phyloP scores from a whole-genome alignment of 2,113 vertebrate genomes.

The Parus major region DNA sequence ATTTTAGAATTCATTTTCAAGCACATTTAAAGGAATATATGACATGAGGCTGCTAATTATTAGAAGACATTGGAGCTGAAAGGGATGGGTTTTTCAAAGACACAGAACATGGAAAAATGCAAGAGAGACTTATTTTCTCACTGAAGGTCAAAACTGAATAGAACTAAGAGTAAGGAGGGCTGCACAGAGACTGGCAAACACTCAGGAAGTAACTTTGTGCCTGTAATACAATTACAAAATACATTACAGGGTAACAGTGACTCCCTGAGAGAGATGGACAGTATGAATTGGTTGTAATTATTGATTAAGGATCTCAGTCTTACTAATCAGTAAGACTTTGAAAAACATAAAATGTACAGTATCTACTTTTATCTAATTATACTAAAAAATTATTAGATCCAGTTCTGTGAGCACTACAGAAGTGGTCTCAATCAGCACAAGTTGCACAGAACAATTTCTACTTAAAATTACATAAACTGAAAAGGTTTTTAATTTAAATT shows the following conservation, averaged over 20 bases:
- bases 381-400: neutral
- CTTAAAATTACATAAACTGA: neutral
- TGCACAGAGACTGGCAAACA: neutral
- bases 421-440: neutral
- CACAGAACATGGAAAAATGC: neutral
- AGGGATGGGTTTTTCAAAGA: neutral
- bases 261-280: neutral
- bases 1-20: neutral
- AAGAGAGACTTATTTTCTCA: neutral
- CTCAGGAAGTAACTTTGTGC: neutral
- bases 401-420: neutral
- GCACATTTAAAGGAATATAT: neutral
- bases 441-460: neutral
- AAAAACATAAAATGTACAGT: neutral
- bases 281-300: neutral
- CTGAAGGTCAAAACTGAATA: neutral
- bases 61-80: neutral
- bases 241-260: neutral
- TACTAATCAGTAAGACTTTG: neutral
- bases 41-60: neutral
- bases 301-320: neutral
- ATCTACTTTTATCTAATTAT: neutral
- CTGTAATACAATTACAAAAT: neutral
- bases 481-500: conserved; percentile 28
- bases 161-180: neutral